A percentile compares a stretch with the other conserved stretches of the same genome.
phyloP scores from a whole-genome alignment of 2,113 vertebrate species.

The Dendrocopos noguchii region DNA sequence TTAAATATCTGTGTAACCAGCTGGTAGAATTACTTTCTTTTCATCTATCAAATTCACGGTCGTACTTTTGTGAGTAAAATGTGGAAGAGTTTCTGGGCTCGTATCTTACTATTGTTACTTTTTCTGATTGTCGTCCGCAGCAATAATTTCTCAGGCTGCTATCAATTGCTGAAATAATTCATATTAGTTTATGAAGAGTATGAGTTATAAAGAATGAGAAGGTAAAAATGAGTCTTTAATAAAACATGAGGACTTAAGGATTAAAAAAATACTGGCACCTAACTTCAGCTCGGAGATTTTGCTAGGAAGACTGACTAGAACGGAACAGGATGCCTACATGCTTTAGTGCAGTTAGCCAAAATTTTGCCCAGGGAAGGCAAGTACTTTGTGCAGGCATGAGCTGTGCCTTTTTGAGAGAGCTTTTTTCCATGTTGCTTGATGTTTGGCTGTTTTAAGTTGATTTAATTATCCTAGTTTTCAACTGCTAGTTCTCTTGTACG shows the following conservation, averaged over 20 bases:
- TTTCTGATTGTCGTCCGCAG: background rate
- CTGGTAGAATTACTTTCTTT: conserved; percentile 38
- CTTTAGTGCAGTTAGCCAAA: background rate
- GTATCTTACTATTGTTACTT: background rate
- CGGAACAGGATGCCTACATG: background rate
- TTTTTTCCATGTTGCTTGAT: background rate
- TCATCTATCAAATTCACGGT: background rate
- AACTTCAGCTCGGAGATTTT: background rate
- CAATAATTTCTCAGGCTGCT: background rate
- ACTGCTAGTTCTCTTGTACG: background rate
- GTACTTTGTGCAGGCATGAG: background rate
- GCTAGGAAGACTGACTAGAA: background rate
- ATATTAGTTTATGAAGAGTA: background rate
- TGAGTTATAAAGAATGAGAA: background rate
- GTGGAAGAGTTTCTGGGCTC: background rate
- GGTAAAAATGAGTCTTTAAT: background rate
- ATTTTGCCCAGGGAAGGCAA: background rate
- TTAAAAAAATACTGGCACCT: background rate
- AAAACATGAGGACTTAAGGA: background rate
- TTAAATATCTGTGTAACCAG: conserved; percentile 40
- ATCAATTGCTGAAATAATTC: background rate
- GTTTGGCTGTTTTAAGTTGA: background rate
- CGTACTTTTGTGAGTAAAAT: background rate
- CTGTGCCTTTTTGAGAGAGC: background rate
- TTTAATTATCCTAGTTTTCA: conserved; percentile 32